Conservation (phyloP, 2,888 invertebrate species). For the Cremastinae sp. region DNA sequence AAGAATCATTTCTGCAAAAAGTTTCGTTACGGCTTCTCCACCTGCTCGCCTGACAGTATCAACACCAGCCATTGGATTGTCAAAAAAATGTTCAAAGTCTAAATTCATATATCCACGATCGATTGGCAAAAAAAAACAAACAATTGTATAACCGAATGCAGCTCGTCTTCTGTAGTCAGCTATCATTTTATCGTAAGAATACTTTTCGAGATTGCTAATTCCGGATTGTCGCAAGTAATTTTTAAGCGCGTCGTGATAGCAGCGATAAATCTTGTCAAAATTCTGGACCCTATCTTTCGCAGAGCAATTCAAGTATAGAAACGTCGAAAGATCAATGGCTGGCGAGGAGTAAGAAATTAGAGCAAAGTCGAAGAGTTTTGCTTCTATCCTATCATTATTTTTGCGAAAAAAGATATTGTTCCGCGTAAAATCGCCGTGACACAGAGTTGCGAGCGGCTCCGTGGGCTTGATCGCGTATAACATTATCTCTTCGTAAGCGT, state of each 20-base stretch:
- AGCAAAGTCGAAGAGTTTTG: slow-evolving; percentile 71
- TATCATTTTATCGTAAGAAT: slow-evolving; percentile 67
- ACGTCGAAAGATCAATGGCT: slow-evolving; percentile 72
- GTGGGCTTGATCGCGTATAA: slow-evolving; percentile 55
- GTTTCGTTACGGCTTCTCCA: slow-evolving; percentile 67
- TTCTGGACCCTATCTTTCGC: slow-evolving; percentile 33
- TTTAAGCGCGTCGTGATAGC: slow-evolving; percentile 69
- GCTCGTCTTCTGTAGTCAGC: slow-evolving; percentile 69
- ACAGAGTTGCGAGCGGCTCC: slow-evolving; percentile 73
- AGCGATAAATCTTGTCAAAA: slow-evolving; percentile 65
- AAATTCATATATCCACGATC: slow-evolving; percentile 21
- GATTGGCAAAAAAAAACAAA: slow-evolving; percentile 64
- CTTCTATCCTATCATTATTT: slow-evolving; percentile 45
- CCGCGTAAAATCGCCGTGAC: slow-evolving; percentile 75
- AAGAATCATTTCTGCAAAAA: slow-evolving; percentile 71
- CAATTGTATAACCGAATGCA: slow-evolving; percentile 69
- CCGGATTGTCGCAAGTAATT: slow-evolving; percentile 63
- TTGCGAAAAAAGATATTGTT: slow-evolving; percentile 71
- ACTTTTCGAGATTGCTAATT: slow-evolving; percentile 64
- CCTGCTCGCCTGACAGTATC: slow-evolving; percentile 41
- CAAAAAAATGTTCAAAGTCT: not conserved
- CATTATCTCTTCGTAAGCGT: slow-evolving; percentile 61
- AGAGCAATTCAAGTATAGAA: slow-evolving; percentile 65
- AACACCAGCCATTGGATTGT: not conserved
- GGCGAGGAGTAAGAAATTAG: slow-evolving; percentile 71